A percentile compares a stretch with the other conserved stretches of the same genome.
Evolutionary conservation across 2,888 invertebrate species (phyloP).

Genomic region (Halocaridina rubra): DNA sequence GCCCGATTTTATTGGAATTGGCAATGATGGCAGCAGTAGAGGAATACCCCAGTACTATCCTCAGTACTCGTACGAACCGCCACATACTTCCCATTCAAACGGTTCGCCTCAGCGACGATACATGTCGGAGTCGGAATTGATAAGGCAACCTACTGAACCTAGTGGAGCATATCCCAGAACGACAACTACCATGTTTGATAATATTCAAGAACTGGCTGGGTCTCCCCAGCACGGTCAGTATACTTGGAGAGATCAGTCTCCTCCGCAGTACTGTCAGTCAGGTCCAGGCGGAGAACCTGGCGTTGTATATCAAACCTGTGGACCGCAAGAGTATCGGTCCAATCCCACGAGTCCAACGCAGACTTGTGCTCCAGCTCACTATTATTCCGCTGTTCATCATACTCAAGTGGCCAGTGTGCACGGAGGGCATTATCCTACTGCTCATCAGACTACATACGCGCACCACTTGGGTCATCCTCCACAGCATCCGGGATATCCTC

Average conservation of each 20-base stretch:
- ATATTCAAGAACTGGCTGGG: constrained; percentile 88
- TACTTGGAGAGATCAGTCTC: constrained; percentile 83
- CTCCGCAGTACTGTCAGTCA: constrained; percentile 66
- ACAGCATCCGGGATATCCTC: constrained; percentile 31
- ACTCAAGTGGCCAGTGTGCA: constrained; percentile 40
- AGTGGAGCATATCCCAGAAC: constrained; percentile 68
- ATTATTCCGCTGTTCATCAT: constrained; percentile 64
- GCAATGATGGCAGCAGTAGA: constrained; percentile 35
- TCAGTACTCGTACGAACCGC: constrained; percentile 65
- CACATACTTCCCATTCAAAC: constrained; percentile 67
- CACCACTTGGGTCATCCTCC: constrained; percentile 39
- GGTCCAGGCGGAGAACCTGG: constrained; percentile 33
- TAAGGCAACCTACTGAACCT: constrained; percentile 73
- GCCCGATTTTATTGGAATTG: constrained; percentile 57
- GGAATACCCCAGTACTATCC: constrained; percentile 50
- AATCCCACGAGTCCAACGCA: constrained; percentile 75
- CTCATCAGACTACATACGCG: constrained; percentile 31
- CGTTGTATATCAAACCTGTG: constrained; percentile 38
- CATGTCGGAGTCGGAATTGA: constrained; percentile 84
- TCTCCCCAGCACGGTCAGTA: constrained; percentile 86
- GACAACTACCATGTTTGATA: constrained; percentile 72
- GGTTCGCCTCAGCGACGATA: constrained; percentile 80
- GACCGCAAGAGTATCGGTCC: constrained; percentile 51
- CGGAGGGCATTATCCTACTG: constrained; percentile 27
- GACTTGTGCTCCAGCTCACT: constrained; percentile 67